Conservation (phyloP, 2,113 vertebrate species). For the Labrus mixtus region DNA sequence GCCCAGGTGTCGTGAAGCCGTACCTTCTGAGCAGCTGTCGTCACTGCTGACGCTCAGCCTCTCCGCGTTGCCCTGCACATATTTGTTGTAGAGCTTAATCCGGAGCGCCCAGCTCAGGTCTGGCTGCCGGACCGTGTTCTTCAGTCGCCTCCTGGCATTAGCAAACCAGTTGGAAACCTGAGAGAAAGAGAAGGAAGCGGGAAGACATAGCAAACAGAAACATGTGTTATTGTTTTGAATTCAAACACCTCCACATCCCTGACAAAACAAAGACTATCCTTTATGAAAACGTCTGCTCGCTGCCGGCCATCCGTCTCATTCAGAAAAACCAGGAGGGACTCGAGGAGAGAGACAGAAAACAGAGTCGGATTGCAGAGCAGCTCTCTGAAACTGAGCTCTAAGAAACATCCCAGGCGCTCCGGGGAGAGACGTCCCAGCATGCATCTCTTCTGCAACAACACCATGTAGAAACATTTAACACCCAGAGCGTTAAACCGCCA, state of each 20-base stretch:
- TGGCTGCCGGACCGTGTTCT: constrained; percentile 98
- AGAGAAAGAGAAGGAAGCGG: constrained; percentile 11
- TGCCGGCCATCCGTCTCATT: constrained; percentile 51
- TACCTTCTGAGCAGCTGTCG: constrained; percentile 97
- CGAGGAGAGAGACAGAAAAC: constrained; percentile 32
- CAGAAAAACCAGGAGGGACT: constrained; percentile 30
- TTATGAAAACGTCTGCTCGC: constrained; percentile 50
- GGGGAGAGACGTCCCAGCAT: constrained; percentile 44
- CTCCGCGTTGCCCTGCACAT: constrained; percentile 91
- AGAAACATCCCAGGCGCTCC: constrained; percentile 69
- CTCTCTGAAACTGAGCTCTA: constrained; percentile 37
- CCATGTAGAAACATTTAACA: constrained; percentile 65
- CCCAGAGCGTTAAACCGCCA: constrained; percentile 29
- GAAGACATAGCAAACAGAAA: constrained; percentile 34
- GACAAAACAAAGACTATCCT: constrained; percentile 55
- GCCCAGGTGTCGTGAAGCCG: not conserved
- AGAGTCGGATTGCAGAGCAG: constrained; percentile 58
- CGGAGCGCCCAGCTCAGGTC: constrained; percentile 98
- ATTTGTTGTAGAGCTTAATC: constrained; percentile 99
- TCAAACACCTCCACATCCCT: constrained; percentile 52
- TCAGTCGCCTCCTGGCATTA: constrained; percentile 96
- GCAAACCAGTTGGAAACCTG: constrained; percentile 99
- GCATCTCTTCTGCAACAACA: constrained; percentile 62
- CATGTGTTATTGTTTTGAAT: constrained; percentile 57
- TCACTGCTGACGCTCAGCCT: constrained; percentile 97